Percentiles rank a stretch among this genome's conserved stretches.
Conservation (phyloP, 2,888 invertebrate species). For the Piscicola geometra region DNA sequence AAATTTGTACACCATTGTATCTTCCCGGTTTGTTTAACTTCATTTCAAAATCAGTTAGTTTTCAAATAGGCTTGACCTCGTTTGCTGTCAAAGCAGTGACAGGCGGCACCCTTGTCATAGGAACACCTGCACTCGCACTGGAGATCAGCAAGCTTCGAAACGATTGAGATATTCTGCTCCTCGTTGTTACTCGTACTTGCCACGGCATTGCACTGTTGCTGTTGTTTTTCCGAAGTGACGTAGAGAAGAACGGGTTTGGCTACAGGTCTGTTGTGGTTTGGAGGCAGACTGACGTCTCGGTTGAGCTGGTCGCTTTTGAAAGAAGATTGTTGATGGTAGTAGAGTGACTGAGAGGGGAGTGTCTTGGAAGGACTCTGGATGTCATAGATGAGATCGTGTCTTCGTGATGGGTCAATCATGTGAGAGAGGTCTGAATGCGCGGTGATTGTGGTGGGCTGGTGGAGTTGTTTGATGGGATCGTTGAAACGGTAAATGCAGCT, state of each 20-base stretch:
- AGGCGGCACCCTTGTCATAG: background rate
- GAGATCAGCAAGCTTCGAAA: background rate
- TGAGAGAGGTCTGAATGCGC: background rate
- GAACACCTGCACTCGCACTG: background rate
- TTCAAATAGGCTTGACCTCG: background rate
- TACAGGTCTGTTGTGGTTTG: background rate
- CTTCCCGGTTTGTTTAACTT: no score
- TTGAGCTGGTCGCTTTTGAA: background rate
- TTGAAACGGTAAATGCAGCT: background rate
- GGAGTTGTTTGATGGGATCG: background rate
- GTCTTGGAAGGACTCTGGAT: slow-evolving; percentile 18
- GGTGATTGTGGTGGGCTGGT: slow-evolving; percentile 7
- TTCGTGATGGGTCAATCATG: background rate
- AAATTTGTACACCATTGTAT: no score
- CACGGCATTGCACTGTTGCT: no score
- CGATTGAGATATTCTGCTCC: background rate
- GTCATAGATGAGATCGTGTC: slow-evolving; percentile 31
- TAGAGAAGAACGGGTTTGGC: background rate
- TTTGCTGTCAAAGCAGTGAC: background rate
- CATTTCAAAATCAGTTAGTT: background rate
- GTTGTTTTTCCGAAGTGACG: slow-evolving; percentile 1
- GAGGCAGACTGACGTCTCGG: background rate
- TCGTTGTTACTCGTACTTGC: background rate
- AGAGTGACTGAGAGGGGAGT: background rate
- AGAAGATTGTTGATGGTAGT: slow-evolving; percentile 18